A percentile compares a stretch with the other conserved stretches of the same genome.
Conservation (phyloP, 2,113 vertebrate species). For the Xenopus tropicalis region DNA sequence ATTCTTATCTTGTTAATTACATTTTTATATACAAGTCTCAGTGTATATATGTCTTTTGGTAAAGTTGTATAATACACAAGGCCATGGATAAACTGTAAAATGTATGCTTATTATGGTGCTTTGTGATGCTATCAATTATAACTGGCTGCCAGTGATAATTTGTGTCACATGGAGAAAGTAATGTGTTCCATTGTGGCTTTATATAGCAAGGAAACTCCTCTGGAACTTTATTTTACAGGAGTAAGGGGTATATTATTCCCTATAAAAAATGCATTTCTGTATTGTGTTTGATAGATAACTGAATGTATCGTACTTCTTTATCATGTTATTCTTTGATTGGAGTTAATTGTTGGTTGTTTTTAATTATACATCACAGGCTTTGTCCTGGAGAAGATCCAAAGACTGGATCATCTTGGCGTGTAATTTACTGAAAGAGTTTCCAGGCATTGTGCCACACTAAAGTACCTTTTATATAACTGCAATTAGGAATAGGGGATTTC, state of each 20-base stretch:
- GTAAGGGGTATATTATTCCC: too few relatives aligned
- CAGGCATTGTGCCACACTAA: conserved; percentile 63
- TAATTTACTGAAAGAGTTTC: conserved; percentile 71
- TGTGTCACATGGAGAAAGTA: too few relatives aligned
- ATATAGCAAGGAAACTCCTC: too few relatives aligned
- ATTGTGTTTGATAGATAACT: conserved; percentile 51
- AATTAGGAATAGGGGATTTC: conserved; percentile 68
- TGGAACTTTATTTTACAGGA: too few relatives aligned
- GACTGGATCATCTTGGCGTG: conserved; percentile 63
- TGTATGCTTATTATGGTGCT: too few relatives aligned
- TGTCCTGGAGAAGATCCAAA: conserved; percentile 69
- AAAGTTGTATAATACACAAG: too few relatives aligned
- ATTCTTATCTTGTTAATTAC: neutral
- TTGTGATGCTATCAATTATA: too few relatives aligned
- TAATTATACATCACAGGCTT: conserved; percentile 71
- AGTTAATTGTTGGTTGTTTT: conserved; percentile 74
- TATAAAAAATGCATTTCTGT: conserved; percentile 39
- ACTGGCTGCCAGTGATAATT: too few relatives aligned
- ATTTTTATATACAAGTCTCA: neutral
- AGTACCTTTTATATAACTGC: conserved; percentile 57
- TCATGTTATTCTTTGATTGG: conserved; percentile 60
- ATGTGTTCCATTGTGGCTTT: too few relatives aligned
- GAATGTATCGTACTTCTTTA: conserved; percentile 57
- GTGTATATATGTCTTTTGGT: too few relatives aligned
- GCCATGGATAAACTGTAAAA: too few relatives aligned